Percentiles rank a stretch among this genome's conserved stretches.
These are phyloP conservation scores for Aulostomus chinensis DNA, from an alignment of 2,797 vertebrate species.

Conservation along the genomic window DNA sequence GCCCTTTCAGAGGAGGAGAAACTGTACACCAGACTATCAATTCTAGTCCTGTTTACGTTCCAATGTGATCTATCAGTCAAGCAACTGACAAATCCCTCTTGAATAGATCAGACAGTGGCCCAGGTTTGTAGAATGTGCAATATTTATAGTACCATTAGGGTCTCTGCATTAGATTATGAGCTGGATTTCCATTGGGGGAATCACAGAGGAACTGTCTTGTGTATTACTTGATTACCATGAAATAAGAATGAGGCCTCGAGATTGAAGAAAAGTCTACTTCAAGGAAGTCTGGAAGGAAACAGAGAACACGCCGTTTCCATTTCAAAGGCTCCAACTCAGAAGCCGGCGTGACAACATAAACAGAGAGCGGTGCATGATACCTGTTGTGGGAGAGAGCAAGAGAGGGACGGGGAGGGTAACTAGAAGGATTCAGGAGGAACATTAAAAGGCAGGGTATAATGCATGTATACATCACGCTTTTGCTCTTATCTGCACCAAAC, in stretches of 20 bases:
- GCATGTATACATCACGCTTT: constrained; percentile 59
- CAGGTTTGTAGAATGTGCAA: constrained; percentile 56
- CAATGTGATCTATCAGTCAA: constrained; percentile 68
- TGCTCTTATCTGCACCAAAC: constrained; percentile 75
- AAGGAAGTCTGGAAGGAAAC: constrained; percentile 49
- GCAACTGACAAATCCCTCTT: constrained; percentile 60
- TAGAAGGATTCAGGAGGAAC: constrained; percentile 31
- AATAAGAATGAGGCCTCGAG: constrained; percentile 50
- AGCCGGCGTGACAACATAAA: constrained; percentile 44
- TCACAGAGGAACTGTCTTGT: constrained; percentile 49
- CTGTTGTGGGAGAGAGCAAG: constrained; percentile 42
- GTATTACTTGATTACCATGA: constrained; percentile 71
- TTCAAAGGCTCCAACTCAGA: constrained; percentile 60
- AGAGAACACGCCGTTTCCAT: constrained; percentile 54
- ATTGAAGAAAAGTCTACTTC: constrained; percentile 53
- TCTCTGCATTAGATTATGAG: constrained; percentile 58
- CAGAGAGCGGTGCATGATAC: constrained; percentile 29
- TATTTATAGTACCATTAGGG: constrained; percentile 69
- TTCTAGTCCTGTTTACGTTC: constrained; percentile 69
- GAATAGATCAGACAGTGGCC: constrained; percentile 63
- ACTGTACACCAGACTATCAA: constrained; percentile 49
- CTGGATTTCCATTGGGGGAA: constrained; percentile 44
- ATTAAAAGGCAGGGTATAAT: constrained; percentile 61
- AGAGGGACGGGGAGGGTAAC: constrained; percentile 7
- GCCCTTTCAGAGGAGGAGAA: constrained; percentile 46